Evolutionary conservation across 2,797 vertebrate species (phyloP), one percentile per base, ranked within the genome.

Genomic region (Sebastes aleutianus): DNA sequence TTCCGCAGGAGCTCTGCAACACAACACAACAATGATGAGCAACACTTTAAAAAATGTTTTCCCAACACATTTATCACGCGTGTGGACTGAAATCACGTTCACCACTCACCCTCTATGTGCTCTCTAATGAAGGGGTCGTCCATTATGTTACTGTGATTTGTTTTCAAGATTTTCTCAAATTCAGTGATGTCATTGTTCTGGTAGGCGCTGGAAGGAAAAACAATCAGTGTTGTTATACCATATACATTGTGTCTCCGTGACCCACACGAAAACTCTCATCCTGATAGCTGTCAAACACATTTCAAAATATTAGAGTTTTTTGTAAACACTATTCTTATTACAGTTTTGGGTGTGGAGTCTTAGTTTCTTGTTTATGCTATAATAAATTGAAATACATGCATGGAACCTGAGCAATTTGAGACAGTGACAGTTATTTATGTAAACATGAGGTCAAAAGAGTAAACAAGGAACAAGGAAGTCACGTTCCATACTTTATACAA

Each of bases 111-210:
- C 96, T 99, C 99, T 94, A 99, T 99, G 93, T 99, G 99, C 88
- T 99, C 99, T 95, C 99, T 97, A 94, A 99, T 99, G 94, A 99
- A 99, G 83, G 99, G 98, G 92, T 99, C 99, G 16, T 99, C 99
- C 99, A 99, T 99, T 95, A 99, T 99, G 97, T 99, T 99, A 96
- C 98, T 99, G 95, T 99, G 98, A 95, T 99, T 99, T 92, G 98
- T 99, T 96, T 99, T 99, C 91, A 99, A 95, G 95, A 99, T 99
- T 95, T 99, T 99, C 95, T 99, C 99, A 97, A 99, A 99, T 94
- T 99, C 99, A 83, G 98, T 98, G 95, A 99, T 99, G 96, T 99
- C 99, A 79, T 99, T 99, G 97, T 99, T 99, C 95, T 99, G 99
- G 96, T 99, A 99, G 96, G 99, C 97, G 97, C 99, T 99, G 91